phyloP scores from a whole-genome alignment of 2,797 vertebrate species.

The Muraenolepis orangiensis region DNA sequence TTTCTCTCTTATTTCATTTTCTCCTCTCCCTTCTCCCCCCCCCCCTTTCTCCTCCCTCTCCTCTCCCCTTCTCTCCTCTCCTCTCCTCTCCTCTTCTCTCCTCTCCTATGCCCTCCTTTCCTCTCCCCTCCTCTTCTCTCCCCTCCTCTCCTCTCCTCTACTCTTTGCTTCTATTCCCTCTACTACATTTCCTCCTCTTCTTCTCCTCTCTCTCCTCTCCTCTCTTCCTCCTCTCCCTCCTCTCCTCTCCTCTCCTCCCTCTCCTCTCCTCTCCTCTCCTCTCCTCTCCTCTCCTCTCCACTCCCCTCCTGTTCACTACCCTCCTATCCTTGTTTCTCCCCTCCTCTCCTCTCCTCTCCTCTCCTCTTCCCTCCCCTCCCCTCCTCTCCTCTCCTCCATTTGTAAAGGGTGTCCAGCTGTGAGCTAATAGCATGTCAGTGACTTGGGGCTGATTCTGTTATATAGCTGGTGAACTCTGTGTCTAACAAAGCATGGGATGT shows the following conservation, averaged over 20 bases:
- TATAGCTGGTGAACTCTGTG: neutral
- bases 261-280: constrained; percentile 17
- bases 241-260: too few species aligned
- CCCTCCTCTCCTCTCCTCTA: constrained; percentile 66
- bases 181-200: too few species aligned
- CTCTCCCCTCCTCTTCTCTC: constrained; percentile 14
- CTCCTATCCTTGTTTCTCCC: constrained; percentile 6
- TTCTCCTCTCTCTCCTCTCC: neutral
- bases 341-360: constrained; percentile 5
- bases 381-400: neutral
- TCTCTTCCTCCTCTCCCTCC: neutral
- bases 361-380: neutral
- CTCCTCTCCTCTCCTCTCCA: neutral
- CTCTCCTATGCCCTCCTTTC: constrained; percentile 51
- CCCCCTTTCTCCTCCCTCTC: constrained; percentile 29
- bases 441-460: neutral
- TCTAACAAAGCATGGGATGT: neutral
- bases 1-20: neutral
- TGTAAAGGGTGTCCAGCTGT: neutral
- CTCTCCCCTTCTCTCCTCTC: neutral
- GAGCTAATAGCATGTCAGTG: neutral
- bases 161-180: neutral
- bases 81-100: neutral
- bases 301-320: neutral
- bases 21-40: constrained; percentile 26